These are phyloP conservation scores for Dynastes tityus DNA, from an alignment of 2,888 invertebrate genomes.

Conservation along the genomic window DNA sequence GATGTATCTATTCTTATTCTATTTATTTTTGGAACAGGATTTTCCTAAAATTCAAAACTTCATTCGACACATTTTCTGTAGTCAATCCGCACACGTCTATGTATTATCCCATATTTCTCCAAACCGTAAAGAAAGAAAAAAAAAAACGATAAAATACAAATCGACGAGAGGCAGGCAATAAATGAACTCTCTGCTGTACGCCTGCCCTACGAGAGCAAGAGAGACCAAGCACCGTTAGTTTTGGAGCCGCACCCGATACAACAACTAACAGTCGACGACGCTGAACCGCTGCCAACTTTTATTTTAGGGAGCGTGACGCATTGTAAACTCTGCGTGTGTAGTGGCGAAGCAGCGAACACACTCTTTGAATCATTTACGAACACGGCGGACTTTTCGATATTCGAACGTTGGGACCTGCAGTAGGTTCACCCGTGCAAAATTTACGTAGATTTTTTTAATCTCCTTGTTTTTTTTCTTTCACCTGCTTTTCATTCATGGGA, in stretches of 20 bases:
- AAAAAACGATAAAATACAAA: constrained; percentile 25
- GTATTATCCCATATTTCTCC: background rate
- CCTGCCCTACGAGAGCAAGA: constrained; percentile 27
- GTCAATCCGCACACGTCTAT: no score
- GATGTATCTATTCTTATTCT: no score
- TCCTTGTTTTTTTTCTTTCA: no score
- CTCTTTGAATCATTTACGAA: constrained; percentile 40
- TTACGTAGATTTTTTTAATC: background rate
- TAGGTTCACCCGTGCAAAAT: background rate
- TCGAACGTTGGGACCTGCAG: background rate
- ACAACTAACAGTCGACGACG: constrained; percentile 44
- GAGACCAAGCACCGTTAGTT: constrained; percentile 55
- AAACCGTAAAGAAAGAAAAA: background rate
- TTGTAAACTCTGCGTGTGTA: constrained; percentile 56
- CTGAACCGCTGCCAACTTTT: constrained; percentile 62
- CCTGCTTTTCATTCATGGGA: no score
- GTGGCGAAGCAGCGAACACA: constrained; percentile 2
- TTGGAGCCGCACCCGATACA: constrained; percentile 54
- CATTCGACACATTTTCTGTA: background rate
- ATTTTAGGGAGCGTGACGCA: constrained; percentile 64
- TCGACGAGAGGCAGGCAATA: constrained; percentile 35
- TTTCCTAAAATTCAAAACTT: no score
- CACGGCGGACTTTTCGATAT: constrained; percentile 23
- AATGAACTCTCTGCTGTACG: constrained; percentile 24
- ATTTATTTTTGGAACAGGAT: no score